A percentile compares a stretch with the other conserved stretches of the same genome.
Conservation (phyloP, 2,797 vertebrate genomes). For the Nyctibius grandis region DNA sequence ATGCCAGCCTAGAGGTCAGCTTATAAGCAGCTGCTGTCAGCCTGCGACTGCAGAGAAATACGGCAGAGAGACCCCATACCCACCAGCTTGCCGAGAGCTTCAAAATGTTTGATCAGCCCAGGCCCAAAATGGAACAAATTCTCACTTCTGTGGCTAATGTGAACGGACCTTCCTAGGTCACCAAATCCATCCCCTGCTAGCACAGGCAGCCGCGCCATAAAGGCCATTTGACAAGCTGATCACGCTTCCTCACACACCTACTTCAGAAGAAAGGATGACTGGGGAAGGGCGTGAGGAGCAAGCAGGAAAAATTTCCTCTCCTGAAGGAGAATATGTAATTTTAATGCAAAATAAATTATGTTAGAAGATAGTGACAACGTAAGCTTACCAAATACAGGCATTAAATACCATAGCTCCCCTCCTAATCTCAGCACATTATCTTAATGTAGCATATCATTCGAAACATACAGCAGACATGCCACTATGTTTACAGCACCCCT, state of each 20-base stretch:
- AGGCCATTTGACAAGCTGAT: background rate
- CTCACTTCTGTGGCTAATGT: background rate
- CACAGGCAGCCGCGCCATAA: background rate
- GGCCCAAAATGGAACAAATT: background rate
- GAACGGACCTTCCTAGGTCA: background rate
- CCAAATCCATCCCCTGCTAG: background rate
- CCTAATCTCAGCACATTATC: background rate
- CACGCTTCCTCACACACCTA: background rate
- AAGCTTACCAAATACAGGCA: background rate
- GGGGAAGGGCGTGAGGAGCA: background rate
- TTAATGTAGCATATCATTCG: background rate
- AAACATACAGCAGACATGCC: background rate
- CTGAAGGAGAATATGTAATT: background rate
- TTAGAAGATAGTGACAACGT: rapidly evolving
- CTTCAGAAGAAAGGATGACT: background rate
- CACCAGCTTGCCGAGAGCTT: background rate
- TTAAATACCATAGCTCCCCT: background rate
- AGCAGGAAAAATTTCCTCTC: background rate
- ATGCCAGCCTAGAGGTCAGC: background rate
- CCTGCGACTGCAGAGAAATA: background rate
- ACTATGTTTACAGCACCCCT: background rate
- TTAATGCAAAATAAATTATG: background rate
- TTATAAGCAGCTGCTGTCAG: background rate
- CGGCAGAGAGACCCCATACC: rapidly evolving
- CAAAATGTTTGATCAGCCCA: background rate